phyloP scores from a whole-genome alignment of 2,113 vertebrate species.

The Dromiciops gliroides region DNA sequence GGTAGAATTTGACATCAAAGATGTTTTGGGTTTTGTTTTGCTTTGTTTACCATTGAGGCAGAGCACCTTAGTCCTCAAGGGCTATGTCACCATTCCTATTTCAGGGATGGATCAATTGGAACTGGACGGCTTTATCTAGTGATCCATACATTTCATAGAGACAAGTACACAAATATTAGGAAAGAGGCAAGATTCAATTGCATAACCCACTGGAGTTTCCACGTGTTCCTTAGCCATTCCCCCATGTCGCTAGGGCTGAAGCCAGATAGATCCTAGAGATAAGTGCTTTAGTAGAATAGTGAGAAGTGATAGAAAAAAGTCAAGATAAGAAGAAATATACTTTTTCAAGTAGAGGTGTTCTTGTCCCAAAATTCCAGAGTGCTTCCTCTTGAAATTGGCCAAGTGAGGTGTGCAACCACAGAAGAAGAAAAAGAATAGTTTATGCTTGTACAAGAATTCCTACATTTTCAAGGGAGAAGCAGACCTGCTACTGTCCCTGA shows the following conservation, averaged over 20 bases:
- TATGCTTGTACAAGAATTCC: not conserved
- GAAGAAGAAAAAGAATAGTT: not conserved
- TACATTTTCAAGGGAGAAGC: not conserved
- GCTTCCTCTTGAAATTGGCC: not conserved
- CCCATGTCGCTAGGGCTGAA: not conserved
- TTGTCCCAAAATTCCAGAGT: not conserved
- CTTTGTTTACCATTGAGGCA: not conserved
- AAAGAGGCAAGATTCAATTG: not conserved
- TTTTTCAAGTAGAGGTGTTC: not conserved
- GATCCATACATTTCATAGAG: not conserved
- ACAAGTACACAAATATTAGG: not conserved
- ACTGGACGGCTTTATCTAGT: not conserved
- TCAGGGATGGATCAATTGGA: not conserved
- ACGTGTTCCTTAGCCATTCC: not conserved
- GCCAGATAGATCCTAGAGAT: not conserved
- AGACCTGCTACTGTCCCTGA: not conserved
- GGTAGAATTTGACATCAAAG: not conserved
- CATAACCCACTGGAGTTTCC: not conserved
- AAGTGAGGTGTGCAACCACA: no score
- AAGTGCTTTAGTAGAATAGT: rapidly evolving
- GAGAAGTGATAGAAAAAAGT: not conserved
- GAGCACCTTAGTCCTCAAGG: not conserved
- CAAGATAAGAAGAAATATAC: not conserved
- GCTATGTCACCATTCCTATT: not conserved
- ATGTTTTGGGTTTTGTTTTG: not conserved